Evolutionary conservation across 2,113 vertebrate species (phyloP).

Genomic region (Lota lota): DNA sequence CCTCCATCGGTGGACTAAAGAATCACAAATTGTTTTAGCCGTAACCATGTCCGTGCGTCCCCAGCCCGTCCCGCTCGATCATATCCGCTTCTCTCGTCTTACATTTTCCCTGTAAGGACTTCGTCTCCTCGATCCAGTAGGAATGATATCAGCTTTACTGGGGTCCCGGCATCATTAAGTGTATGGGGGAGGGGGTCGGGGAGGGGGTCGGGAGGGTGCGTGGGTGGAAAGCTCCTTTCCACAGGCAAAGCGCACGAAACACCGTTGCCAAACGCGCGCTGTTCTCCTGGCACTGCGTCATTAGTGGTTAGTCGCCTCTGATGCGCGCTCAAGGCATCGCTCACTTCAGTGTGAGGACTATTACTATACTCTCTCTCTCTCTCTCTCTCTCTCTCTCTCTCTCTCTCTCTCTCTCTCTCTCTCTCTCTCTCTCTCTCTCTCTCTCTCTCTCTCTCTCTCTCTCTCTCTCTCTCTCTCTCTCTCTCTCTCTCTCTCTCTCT

Average conservation of each 20-base stretch:
- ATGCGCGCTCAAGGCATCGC: constrained; percentile 39
- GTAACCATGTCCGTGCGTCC: constrained; percentile 60
- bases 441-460: too few species aligned
- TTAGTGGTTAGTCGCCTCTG: constrained; percentile 52
- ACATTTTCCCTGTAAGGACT: too few species aligned
- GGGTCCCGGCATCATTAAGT: background rate
- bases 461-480: too few species aligned
- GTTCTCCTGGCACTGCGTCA: constrained; percentile 49
- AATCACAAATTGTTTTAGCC: constrained; percentile 45
- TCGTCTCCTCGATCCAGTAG: background rate
- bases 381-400: constrained; percentile 14
- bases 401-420: too few species aligned
- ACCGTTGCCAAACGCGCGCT: constrained; percentile 17
- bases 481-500: too few species aligned
- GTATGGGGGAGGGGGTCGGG: too few species aligned
- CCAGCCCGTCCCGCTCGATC: constrained; percentile 45
- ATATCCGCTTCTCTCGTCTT: constrained; percentile 18
- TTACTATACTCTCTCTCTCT: too few species aligned
- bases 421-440: too few species aligned
- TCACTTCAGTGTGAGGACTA: constrained; percentile 26
- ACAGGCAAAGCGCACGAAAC: constrained; percentile 23
- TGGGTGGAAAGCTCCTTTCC: too few species aligned
- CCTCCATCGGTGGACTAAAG: constrained; percentile 30
- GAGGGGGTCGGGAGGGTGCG: background rate
- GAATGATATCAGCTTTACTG: background rate